These are phyloP conservation scores for Drosophila parvula DNA, from an alignment of 1,140 invertebrate genomes.

Conservation along the genomic window DNA sequence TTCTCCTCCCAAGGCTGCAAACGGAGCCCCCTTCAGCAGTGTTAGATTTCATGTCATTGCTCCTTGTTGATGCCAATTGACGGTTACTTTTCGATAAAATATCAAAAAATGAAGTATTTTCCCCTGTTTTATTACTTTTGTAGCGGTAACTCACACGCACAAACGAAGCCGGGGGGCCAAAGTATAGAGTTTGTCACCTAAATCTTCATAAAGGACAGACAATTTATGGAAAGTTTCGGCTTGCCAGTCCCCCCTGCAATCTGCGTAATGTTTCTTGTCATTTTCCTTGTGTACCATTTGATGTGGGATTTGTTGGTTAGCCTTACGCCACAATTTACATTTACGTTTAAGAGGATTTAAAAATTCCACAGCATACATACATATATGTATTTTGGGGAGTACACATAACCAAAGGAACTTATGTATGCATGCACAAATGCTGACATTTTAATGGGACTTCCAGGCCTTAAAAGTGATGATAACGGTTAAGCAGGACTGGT, in stretches of 20 bases:
- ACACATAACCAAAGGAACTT: constrained; percentile 2
- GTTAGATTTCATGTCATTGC: constrained; percentile 75
- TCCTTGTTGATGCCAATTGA: constrained; percentile 74
- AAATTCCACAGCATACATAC: constrained; percentile 14
- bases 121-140: constrained; percentile 62
- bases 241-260: not conserved
- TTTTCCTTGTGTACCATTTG: constrained; percentile 13
- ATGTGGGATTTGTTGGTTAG: constrained; percentile 15
- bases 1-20: not conserved
- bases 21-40: constrained; percentile 33
- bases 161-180: constrained; percentile 9
- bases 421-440: constrained; percentile 31
- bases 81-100: constrained; percentile 62
- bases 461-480: constrained; percentile 42
- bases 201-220: constrained; percentile 17
- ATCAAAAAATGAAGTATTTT: constrained; percentile 55
- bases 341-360: constrained; percentile 42
- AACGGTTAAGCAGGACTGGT: constrained; percentile 44
- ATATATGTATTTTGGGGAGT: not conserved
- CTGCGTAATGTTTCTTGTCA: not conserved
- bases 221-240: constrained; percentile 6
- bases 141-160: constrained; percentile 66
- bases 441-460: constrained; percentile 52
- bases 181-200: constrained; percentile 33
- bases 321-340: constrained; percentile 33